phyloP scores from a whole-genome alignment of 2,113 vertebrate species.

The Archilochus colubris region DNA sequence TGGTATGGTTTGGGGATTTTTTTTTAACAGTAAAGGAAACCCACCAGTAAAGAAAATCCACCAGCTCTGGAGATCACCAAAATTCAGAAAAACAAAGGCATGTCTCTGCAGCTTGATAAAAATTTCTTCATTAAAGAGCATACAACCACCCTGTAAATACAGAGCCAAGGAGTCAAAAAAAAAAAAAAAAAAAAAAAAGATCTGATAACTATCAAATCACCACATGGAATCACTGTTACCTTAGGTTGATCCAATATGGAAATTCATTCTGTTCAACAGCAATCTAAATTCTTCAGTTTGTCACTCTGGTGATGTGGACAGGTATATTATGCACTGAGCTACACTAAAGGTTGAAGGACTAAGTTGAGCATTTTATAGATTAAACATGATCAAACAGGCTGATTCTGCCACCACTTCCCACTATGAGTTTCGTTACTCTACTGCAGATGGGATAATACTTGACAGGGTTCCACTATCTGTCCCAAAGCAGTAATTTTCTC shows the following conservation, averaged over 20 bases:
- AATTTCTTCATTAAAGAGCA: not conserved
- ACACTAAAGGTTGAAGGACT: slow-evolving; percentile 36
- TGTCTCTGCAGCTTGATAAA: not conserved
- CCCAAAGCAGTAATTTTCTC: slow-evolving; percentile 60
- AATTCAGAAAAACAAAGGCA: not conserved
- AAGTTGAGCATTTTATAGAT: slow-evolving; percentile 49
- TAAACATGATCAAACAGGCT: slow-evolving; percentile 35
- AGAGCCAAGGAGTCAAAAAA: not conserved
- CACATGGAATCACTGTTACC: slow-evolving; percentile 63
- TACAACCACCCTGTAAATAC: not conserved
- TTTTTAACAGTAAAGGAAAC: not conserved
- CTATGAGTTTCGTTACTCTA: slow-evolving; percentile 31
- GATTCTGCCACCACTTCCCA: slow-evolving; percentile 49
- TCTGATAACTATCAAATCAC: slow-evolving; percentile 63
- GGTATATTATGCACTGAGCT: slow-evolving; percentile 36
- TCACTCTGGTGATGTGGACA: slow-evolving; percentile 34
- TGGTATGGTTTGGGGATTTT: not conserved
- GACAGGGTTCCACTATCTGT: slow-evolving; percentile 50
- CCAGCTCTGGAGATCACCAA: not conserved
- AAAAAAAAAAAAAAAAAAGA: not conserved
- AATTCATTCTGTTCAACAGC: slow-evolving; percentile 48
- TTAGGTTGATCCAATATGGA: slow-evolving; percentile 60
- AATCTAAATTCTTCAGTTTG: slow-evolving; percentile 51
- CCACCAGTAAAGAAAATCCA: not conserved
- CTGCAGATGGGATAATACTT: slow-evolving; percentile 49